Evolutionary conservation across 2,888 invertebrate species (phyloP), one percentile per base, ranked within the genome.

Genomic region (Metacarcinus magister): DNA sequence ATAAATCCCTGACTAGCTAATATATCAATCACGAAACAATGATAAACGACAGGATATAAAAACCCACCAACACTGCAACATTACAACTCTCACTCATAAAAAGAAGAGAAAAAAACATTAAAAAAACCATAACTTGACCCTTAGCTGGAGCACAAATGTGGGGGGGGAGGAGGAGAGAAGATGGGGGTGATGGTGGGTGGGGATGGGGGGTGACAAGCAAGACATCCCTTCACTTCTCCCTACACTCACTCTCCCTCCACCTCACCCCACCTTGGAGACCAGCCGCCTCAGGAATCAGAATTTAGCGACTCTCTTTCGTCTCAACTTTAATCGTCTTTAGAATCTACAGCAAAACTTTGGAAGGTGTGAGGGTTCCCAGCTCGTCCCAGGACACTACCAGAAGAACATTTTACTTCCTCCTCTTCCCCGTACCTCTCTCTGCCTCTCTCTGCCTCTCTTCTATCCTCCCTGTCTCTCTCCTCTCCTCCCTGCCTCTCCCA

Each of bases 301-400:
- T 75, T 75, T 75, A 75, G n/a, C 75, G n/a, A 5, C n/a, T 23
- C 75, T 75, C 75, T 75, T 75, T 75, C 75, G 75, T 75, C 75
- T 75, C n/a, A 75, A 75, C 75, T 75, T 75, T n/a, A 75, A 75
- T 75, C 75, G 75, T n/a, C 75, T 75, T 75, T 8, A 75, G n/a
- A 75, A 75, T 75, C n/a, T 75, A 75, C 75, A 75, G n/a, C 75
- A 75, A 75, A 75, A 75, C 75, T 75, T 75, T n/a, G 75, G n/a
- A n/a, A 75, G n/a, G n/a, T 8, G 28, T 28, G 19, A 75, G n/a
- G 28, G 75, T 7, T 19, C 13, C 75, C 7, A 19, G 23, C 4
- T 23, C 75, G 75, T 75, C 75, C n/a, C 23, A 23, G 16, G 75
- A 75, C 75, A 75, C 28, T 23, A n/a, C 75, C n/a, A 28, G 67